Evolutionary conservation across 2,888 invertebrate genomes (phyloP), one percentile per base, ranked within the genome.

Genomic region (Ptychoptera albimana): DNA sequence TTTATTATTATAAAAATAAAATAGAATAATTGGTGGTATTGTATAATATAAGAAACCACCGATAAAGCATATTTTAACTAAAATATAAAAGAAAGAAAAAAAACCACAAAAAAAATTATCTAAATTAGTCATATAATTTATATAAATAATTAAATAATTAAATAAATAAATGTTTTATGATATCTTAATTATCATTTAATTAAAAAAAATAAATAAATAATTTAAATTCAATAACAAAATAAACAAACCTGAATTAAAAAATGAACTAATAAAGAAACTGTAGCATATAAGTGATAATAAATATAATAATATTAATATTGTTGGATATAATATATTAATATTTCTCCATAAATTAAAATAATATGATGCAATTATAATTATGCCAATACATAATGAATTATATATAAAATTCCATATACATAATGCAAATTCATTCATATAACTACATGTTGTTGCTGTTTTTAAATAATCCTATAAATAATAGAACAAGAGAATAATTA

Each of bases 161-260:
- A n/a, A n/a, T n/a, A n/a, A n/a, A n/a, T n/a, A n/a, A n/a, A n/a
- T n/a, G n/a, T n/a, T n/a, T n/a, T n/a, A n/a, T n/a, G n/a, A n/a
- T n/a, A n/a, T n/a, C n/a, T n/a, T n/a, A n/a, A n/a, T n/a, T n/a
- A n/a, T n/a, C n/a, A n/a, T n/a, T n/a, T n/a, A n/a, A n/a, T n/a
- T n/a, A n/a, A n/a, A n/a, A n/a, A n/a, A n/a, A n/a, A n/a, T n/a
- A n/a, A n/a, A n/a, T n/a, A n/a, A n/a, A n/a, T n/a, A n/a, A n/a
- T n/a, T n/a, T n/a, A n/a, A n/a, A n/a, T n/a, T n/a, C n/a, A n/a
- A n/a, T n/a, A n/a, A n/a, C n/a, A n/a, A n/a, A n/a, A n/a, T n/a
- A n/a, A n/a, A n/a, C n/a, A n/a, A n/a, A 64, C 65, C 64, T 48
- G 63, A 57, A 42, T 60, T 59, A 50, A 64, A 64, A 46, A 59